These are phyloP conservation scores for Reticulitermes lucifugus DNA, from an alignment of 2,888 invertebrate species.

Conservation along the genomic window DNA sequence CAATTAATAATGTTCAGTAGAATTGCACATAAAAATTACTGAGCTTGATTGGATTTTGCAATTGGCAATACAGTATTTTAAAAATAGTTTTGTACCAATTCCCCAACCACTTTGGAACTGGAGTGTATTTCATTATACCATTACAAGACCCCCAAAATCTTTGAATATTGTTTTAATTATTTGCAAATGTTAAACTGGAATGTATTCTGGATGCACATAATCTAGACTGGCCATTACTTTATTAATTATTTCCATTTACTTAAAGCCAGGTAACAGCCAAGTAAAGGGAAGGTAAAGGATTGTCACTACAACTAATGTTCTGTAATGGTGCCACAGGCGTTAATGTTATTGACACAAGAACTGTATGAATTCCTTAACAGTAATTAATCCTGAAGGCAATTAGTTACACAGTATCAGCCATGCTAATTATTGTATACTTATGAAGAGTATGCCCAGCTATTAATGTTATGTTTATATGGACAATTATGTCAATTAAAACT, in stretches of 20 bases:
- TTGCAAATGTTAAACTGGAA: slow-evolving; percentile 3
- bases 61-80: slow-evolving; percentile 34
- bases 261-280: not conserved
- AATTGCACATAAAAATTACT: slow-evolving; percentile 11
- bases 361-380: not conserved
- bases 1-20: not conserved
- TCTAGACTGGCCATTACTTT: not conserved
- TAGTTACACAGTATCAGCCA: not conserved
- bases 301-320: not conserved
- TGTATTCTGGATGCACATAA: not conserved
- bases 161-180: not conserved
- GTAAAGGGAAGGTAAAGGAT: not conserved
- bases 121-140: slow-evolving; percentile 1
- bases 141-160: not conserved
- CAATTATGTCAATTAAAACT: no score
- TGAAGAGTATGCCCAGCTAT: no score
- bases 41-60: slow-evolving; percentile 38
- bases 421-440: no score
- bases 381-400: slow-evolving; percentile 4
- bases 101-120: slow-evolving; percentile 34
- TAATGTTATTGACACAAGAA: not conserved
- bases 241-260: not conserved
- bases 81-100: slow-evolving; percentile 36
- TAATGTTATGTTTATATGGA: no score
- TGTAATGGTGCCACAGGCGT: not conserved